Conservation (phyloP, 2,888 invertebrate genomes). For the Chrysomela aeneicollis region DNA sequence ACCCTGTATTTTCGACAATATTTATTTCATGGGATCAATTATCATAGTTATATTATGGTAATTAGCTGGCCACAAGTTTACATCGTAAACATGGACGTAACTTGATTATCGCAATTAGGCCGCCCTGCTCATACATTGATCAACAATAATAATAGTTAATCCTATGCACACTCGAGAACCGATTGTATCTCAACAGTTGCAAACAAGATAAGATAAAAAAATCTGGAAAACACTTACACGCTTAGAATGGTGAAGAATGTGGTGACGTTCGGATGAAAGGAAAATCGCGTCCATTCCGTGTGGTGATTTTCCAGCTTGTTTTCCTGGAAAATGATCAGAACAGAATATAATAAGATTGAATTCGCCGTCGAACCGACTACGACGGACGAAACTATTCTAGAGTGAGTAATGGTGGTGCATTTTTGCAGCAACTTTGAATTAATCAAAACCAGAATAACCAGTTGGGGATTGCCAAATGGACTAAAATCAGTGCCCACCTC, state of each 20-base stretch:
- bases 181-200: constrained; percentile 17
- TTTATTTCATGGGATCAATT: background rate
- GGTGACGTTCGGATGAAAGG: background rate
- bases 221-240: constrained; percentile 4
- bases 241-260: constrained; percentile 4
- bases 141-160: constrained; percentile 12
- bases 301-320: background rate
- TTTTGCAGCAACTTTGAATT: too few species aligned
- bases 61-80: background rate
- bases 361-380: constrained; percentile 14
- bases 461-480: too few species aligned
- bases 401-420: constrained; percentile 23
- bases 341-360: constrained; percentile 30
- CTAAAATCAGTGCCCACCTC: too few species aligned
- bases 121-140: constrained; percentile 2
- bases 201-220: constrained; percentile 33
- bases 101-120: background rate
- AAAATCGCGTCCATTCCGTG: constrained; percentile 3
- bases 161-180: constrained; percentile 15
- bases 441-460: too few species aligned
- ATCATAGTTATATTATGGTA: background rate
- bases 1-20: too few species aligned
- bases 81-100: background rate
- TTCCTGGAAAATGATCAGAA: constrained; percentile 23
- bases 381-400: constrained; percentile 22